Conservation (phyloP, 2,888 invertebrate genomes). For the Dasypolia templi region DNA sequence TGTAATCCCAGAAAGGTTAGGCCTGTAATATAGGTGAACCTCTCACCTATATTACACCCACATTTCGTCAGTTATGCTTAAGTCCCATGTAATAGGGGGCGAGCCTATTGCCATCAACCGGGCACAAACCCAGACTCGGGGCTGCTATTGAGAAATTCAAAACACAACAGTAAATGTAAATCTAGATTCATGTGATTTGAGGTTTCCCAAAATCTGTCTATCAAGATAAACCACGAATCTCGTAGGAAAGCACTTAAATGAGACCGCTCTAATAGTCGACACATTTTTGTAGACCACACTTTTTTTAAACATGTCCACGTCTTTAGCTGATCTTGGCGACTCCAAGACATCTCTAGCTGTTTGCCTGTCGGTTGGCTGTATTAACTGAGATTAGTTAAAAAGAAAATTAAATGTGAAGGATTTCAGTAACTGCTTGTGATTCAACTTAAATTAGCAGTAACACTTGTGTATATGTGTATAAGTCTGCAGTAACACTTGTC, state of each 20-base stretch:
- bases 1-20: no score
- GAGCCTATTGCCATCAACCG: no score
- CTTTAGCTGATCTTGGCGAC: neutral
- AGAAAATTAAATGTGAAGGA: neutral
- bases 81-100: no score
- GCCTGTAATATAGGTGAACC: no score
- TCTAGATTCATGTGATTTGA: neutral
- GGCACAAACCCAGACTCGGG: no score
- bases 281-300: neutral
- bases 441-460: neutral
- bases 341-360: no score
- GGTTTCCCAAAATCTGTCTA: neutral
- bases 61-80: no score
- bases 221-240: neutral
- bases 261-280: neutral
- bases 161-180: neutral
- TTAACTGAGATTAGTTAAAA: neutral
- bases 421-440: neutral
- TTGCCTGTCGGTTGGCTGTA: neutral
- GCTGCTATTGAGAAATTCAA: no score
- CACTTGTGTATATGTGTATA: slow-evolving; percentile 1
- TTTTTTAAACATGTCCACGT: neutral
- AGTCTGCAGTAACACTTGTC: slow-evolving; percentile 26
- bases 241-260: neutral
- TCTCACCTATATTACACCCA: no score